These are phyloP conservation scores for Ataeniobius toweri DNA, from an alignment of 2,797 vertebrate genomes.

Conservation along the genomic window DNA sequence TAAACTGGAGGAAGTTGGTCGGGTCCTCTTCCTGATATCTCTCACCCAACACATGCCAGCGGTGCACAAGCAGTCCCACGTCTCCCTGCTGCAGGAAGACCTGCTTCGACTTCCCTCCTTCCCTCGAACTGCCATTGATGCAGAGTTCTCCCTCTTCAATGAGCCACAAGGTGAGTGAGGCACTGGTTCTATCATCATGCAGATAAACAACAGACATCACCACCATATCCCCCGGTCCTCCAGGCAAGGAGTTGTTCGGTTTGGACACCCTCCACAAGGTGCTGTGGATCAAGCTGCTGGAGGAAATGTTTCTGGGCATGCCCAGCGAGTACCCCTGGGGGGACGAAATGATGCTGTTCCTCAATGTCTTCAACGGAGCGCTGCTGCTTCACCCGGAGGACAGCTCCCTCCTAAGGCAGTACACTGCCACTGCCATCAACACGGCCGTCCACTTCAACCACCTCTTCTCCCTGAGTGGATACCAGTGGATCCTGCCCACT, in stretches of 20 bases:
- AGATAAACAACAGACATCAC: not conserved
- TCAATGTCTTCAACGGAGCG: slow-evolving; percentile 96
- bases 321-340: slow-evolving; percentile 99
- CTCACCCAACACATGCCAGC: slow-evolving; percentile 94
- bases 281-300: slow-evolving; percentile 97
- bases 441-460: slow-evolving; percentile 98
- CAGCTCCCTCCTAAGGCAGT: slow-evolving; percentile 94
- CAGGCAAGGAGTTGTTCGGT: slow-evolving; percentile 96
- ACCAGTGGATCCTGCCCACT: slow-evolving; percentile 98
- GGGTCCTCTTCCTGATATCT: slow-evolving; percentile 96
- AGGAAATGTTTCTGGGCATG: slow-evolving; percentile 99
- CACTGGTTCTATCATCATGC: not conserved
- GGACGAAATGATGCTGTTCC: slow-evolving; percentile 98
- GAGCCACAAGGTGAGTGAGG: slow-evolving; percentile 88
- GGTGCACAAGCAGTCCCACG: slow-evolving; percentile 96
- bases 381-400: slow-evolving; percentile 96
- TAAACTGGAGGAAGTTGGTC: slow-evolving; percentile 96
- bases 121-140: slow-evolving; percentile 94
- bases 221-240: not conserved
- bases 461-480: slow-evolving; percentile 97
- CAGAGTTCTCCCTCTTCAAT: slow-evolving; percentile 95
- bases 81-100: slow-evolving; percentile 97
- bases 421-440: slow-evolving; percentile 96
- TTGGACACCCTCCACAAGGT: slow-evolving; percentile 98
- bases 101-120: slow-evolving; percentile 96